A percentile compares a stretch with the other conserved stretches of the same genome.
Conservation (phyloP, 2,888 invertebrate genomes). For the Parnassius glacialis region DNA sequence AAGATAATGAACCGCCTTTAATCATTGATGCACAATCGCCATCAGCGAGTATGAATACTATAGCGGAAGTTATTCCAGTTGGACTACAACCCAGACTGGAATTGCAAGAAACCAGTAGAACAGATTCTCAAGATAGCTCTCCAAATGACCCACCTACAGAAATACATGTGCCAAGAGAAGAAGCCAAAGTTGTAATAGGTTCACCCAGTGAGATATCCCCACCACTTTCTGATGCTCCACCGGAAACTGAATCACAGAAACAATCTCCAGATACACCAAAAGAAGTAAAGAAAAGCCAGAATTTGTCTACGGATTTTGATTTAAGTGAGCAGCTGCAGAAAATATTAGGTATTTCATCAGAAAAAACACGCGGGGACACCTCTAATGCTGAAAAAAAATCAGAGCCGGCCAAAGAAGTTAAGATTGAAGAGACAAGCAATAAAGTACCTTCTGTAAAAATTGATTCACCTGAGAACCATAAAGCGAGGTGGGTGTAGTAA, state of each 20-base stretch:
- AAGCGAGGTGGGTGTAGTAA: conserved; percentile 51
- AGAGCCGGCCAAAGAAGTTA: conserved; percentile 65
- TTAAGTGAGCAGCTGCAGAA: conserved; percentile 75
- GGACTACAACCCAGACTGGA: conserved; percentile 65
- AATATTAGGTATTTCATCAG: conserved; percentile 73
- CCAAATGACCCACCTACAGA: conserved; percentile 74
- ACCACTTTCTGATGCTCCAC: conserved; percentile 55
- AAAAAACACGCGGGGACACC: conserved; percentile 62
- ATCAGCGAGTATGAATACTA: conserved; percentile 69
- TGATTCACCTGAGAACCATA: conserved; percentile 71
- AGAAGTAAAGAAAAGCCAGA: conserved; percentile 75
- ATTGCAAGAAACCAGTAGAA: conserved; percentile 52
- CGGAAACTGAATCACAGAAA: conserved; percentile 64
- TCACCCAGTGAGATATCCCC: conserved; percentile 75
- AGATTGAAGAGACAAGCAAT: conserved; percentile 59
- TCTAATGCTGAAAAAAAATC: conserved; percentile 56
- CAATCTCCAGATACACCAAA: conserved; percentile 71
- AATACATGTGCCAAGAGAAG: conserved; percentile 66
- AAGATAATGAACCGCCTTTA: conserved; percentile 74
- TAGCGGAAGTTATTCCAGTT: conserved; percentile 71
- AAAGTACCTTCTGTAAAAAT: conserved; percentile 75
- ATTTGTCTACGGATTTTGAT: conserved; percentile 75
- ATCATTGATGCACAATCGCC: conserved; percentile 74
- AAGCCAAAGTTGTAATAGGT: conserved; percentile 60
- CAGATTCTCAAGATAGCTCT: conserved; percentile 68